Conservation (phyloP, 2,797 vertebrate genomes). For the Sitta carolinensis region DNA sequence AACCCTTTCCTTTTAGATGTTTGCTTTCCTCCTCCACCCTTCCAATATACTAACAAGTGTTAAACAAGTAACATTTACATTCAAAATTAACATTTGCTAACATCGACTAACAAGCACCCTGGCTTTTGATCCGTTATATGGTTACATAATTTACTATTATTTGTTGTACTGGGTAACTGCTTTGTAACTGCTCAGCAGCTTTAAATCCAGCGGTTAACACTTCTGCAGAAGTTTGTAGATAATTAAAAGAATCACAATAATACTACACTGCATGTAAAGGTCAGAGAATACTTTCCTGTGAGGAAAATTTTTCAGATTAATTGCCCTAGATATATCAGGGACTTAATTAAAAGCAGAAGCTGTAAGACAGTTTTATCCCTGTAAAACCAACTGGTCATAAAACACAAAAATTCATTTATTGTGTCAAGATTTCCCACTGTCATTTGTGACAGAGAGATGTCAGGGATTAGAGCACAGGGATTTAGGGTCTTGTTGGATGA, state of each 20-base stretch:
- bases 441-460: not conserved
- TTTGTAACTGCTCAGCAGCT: not conserved
- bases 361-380: not conserved
- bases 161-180: not conserved
- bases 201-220: not conserved
- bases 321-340: not conserved
- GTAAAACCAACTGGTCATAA: not conserved
- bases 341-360: not conserved
- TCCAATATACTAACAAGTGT: not conserved
- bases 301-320: not conserved
- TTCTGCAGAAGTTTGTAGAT: not conserved
- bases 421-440: not conserved
- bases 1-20: not conserved
- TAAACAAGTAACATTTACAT: not conserved
- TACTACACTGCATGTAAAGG: not conserved
- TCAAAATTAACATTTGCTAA: not conserved
- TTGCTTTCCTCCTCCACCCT: not conserved
- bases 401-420: not conserved
- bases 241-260: not conserved
- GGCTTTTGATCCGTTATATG: not conserved
- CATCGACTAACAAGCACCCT: not conserved
- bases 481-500: not conserved
- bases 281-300: not conserved
- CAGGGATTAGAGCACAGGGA: not conserved
- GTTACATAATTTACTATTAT: not conserved